Conservation (phyloP, 2,113 vertebrate genomes). For the Empidonax traillii region DNA sequence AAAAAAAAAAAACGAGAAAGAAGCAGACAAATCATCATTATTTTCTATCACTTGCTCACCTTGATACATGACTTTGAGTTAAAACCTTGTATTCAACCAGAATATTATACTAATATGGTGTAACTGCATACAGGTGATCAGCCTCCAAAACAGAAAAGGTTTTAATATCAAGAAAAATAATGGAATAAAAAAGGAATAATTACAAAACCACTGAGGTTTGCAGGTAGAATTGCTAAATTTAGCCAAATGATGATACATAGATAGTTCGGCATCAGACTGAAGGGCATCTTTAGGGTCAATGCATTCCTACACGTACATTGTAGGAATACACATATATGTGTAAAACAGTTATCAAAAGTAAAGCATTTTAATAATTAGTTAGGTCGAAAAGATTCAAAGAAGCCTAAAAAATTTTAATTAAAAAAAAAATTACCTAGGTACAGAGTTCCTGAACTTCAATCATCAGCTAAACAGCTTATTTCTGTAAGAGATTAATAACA, state of each 20-base stretch:
- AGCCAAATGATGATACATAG: neutral
- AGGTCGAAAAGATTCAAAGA: neutral
- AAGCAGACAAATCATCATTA: neutral
- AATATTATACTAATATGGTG: neutral
- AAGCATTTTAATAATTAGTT: neutral
- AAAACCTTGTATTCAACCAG: neutral
- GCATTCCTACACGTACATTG: neutral
- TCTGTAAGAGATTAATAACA: neutral
- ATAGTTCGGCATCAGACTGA: neutral
- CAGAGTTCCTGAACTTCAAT: neutral
- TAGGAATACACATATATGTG: neutral
- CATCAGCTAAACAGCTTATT: neutral
- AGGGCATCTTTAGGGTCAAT: neutral
- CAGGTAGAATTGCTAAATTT: neutral
- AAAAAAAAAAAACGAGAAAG: neutral
- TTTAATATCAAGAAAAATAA: neutral
- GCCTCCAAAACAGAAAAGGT: neutral
- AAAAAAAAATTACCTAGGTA: neutral
- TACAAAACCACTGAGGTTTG: neutral
- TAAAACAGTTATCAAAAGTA: neutral
- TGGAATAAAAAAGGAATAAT: neutral
- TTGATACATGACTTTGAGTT: neutral
- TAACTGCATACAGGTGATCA: neutral
- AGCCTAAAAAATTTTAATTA: neutral
- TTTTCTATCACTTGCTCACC: neutral